A percentile compares a stretch with the other conserved stretches of the same genome.
These are phyloP conservation scores for Felis catus DNA, from an alignment of 2,113 vertebrate genomes.

Conservation along the genomic window DNA sequence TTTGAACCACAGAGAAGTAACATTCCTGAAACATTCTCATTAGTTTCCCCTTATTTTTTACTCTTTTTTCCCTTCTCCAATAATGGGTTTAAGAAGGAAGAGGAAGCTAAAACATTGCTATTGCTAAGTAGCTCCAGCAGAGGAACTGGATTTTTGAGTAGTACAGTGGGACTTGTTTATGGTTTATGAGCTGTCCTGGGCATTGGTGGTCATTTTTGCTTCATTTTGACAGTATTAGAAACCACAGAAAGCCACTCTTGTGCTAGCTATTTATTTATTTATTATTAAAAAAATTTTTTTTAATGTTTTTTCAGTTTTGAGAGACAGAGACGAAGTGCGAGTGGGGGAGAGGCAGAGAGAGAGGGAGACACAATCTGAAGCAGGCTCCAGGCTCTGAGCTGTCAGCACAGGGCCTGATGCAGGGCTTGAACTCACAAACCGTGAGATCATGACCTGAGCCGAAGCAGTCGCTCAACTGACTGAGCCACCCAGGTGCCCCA, in stretches of 20 bases:
- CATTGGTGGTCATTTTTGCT: background rate
- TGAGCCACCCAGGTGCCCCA: background rate
- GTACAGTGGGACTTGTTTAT: background rate
- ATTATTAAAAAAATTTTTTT: too few relatives aligned
- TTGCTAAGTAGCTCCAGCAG: background rate
- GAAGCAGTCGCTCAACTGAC: background rate
- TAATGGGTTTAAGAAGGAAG: constrained; percentile 11
- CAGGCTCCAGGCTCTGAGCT: background rate
- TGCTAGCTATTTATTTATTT: too few relatives aligned
- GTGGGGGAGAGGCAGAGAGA: background rate
- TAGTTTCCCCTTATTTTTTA: background rate
- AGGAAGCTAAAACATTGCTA: background rate
- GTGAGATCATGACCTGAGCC: background rate
- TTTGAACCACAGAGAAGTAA: background rate
- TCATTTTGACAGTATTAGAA: background rate
- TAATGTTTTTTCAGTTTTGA: background rate
- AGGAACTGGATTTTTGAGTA: background rate
- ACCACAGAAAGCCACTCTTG: background rate
- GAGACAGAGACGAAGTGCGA: background rate
- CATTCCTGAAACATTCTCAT: background rate
- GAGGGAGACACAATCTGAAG: background rate
- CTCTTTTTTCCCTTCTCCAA: background rate
- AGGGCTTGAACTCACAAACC: background rate
- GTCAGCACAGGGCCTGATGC: background rate
- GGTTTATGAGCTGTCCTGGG: background rate